Percentiles rank a stretch among this genome's conserved stretches.
phyloP scores from a whole-genome alignment of 2,888 invertebrate species.

The Petrolisthes manimaculis region DNA sequence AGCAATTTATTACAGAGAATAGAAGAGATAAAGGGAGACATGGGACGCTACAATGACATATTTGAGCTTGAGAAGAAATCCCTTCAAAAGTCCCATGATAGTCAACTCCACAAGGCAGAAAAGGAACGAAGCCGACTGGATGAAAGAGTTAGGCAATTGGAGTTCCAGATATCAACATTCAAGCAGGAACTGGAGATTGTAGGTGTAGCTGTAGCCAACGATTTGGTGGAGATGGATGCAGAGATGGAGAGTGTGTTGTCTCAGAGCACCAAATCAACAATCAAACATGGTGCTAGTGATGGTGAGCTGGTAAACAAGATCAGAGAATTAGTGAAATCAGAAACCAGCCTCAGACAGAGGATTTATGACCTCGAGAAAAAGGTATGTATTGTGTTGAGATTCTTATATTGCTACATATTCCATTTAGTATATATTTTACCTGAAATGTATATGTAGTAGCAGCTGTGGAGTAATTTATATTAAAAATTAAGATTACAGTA shows the following conservation, averaged over 20 bases:
- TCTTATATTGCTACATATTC: no score
- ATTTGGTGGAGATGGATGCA: conserved; percentile 49
- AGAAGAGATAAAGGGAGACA: conserved; percentile 53
- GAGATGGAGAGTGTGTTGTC: conserved; percentile 27
- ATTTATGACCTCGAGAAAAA: conserved; percentile 64
- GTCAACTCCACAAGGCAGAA: conserved; percentile 37
- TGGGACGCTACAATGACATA: conserved; percentile 48
- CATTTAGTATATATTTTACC: no score
- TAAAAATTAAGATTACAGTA: no score
- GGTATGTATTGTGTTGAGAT: conserved; percentile 24
- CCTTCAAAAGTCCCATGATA: conserved; percentile 38
- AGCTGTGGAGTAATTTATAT: no score
- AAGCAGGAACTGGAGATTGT: conserved; percentile 58
- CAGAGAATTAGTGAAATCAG: conserved; percentile 59
- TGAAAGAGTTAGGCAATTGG: conserved; percentile 50
- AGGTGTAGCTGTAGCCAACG: conserved; percentile 41
- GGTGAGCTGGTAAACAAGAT: conserved; percentile 54
- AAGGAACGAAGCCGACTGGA: conserved; percentile 41
- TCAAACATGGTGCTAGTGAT: not conserved
- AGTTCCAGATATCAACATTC: conserved; percentile 51
- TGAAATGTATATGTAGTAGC: no score
- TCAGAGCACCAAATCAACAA: conserved; percentile 11
- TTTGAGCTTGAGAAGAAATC: conserved; percentile 57
- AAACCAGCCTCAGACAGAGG: conserved; percentile 49
- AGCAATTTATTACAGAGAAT: conserved; percentile 38